Evolutionary conservation across 1,140 invertebrate species (phyloP).

Genomic region (Armadillidium nasatum): DNA sequence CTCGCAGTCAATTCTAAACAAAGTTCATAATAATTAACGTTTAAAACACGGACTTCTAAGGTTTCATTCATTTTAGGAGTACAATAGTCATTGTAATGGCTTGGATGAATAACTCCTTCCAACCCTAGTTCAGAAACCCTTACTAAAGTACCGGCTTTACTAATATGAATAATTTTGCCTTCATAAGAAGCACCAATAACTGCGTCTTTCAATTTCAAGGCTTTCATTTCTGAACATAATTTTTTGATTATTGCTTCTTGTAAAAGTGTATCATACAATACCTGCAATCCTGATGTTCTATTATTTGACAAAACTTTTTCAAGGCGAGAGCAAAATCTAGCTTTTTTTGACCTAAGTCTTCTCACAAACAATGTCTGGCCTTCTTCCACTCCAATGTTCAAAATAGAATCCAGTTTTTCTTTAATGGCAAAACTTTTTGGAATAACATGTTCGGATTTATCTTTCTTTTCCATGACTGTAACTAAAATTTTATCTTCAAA

Average conservation of each 20-base stretch:
- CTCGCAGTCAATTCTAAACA: neutral
- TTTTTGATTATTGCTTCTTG: too few species aligned
- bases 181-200: too few species aligned
- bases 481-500: neutral
- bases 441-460: neutral
- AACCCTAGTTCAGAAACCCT: neutral
- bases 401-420: neutral
- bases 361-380: neutral
- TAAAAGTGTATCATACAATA: neutral
- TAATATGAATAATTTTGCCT: neutral
- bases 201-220: too few species aligned
- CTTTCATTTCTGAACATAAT: too few species aligned
- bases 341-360: neutral
- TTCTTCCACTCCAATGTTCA: neutral
- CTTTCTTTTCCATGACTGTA: neutral
- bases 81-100: neutral
- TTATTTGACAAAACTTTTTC: neutral
- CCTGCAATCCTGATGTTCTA: neutral
- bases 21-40: neutral
- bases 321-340: too few species aligned
- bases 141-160: neutral
- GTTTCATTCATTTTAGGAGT: neutral
- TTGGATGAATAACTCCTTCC: neutral
- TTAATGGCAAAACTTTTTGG: neutral
- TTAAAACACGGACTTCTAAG: neutral